Percentiles rank a stretch among this genome's conserved stretches.
Conservation (phyloP, 2,888 invertebrate species). For the Rhopalosiphum nymphaeae region DNA sequence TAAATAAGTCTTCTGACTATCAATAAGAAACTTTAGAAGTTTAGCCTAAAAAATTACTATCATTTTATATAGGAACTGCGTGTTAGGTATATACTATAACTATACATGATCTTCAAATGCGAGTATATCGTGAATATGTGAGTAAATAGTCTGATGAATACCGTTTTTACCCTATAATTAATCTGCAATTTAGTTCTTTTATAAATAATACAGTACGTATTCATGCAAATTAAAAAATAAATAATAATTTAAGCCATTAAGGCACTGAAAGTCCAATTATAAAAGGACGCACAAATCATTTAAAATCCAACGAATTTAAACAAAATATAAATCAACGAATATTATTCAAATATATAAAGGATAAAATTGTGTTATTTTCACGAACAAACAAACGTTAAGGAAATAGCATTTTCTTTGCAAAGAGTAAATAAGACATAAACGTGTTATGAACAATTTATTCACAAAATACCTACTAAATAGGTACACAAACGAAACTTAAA, state of each 20-base stretch:
- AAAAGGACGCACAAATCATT: not conserved
- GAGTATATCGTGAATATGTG: not conserved
- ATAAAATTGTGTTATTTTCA: not conserved
- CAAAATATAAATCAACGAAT: not conserved
- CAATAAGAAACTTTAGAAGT: not conserved
- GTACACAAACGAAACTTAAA: not conserved
- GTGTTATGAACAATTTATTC: not conserved
- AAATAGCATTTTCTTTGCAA: not conserved
- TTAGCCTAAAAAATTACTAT: not conserved
- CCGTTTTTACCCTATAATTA: not conserved
- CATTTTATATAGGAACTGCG: not conserved
- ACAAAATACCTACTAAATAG: not conserved
- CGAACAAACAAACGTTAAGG: not conserved
- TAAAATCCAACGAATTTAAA: not conserved
- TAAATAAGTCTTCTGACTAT: not conserved
- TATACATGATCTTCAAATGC: not conserved
- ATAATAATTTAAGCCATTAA: not conserved
- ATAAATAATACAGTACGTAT: not conserved
- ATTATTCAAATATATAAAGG: not conserved
- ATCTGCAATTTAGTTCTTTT: not conserved
- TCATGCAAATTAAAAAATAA: not conserved
- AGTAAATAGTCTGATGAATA: not conserved
- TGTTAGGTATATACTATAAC: not conserved
- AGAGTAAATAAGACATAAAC: conserved; percentile 7
- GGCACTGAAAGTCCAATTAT: not conserved